Percentiles rank a stretch among this genome's conserved stretches.
Conservation (phyloP, 2,888 invertebrate genomes). For the Brachypterus glaber region DNA sequence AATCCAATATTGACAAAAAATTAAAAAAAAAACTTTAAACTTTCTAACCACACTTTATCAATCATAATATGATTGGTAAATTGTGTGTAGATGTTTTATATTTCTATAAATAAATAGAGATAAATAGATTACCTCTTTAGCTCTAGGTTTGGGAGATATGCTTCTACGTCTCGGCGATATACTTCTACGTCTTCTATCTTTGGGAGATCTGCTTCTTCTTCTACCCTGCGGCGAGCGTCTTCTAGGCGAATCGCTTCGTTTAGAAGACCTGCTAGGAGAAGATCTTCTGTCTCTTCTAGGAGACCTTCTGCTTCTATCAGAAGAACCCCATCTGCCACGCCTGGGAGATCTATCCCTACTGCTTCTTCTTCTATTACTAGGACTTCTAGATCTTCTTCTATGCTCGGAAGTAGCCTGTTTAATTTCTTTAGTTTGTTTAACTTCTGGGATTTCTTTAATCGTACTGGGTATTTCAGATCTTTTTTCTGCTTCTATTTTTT, state of each 20-base stretch:
- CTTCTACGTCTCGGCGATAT: slow-evolving; percentile 7
- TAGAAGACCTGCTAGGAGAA: slow-evolving; percentile 6
- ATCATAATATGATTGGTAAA: too few relatives aligned
- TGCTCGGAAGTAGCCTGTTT: slow-evolving; percentile 9
- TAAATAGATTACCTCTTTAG: background rate
- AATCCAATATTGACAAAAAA: too few relatives aligned
- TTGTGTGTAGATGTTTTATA: too few relatives aligned
- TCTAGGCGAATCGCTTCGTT: slow-evolving; percentile 4
- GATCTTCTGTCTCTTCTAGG: slow-evolving; percentile 8
- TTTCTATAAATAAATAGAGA: slow-evolving; percentile 3
- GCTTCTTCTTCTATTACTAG: too few relatives aligned
- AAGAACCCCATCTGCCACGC: slow-evolving; percentile 11
- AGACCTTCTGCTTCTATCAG: slow-evolving; percentile 10
- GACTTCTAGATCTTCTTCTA: slow-evolving; percentile 12
- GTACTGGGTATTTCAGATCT: slow-evolving; percentile 8
- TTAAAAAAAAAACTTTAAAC: too few relatives aligned
- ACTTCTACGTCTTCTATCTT: slow-evolving; percentile 9
- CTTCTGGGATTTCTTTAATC: slow-evolving; percentile 1
- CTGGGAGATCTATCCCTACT: slow-evolving; percentile 8
- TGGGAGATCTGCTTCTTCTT: slow-evolving; percentile 21
- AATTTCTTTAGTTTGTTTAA: slow-evolving; percentile 10
- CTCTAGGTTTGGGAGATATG: background rate
- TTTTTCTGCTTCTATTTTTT: slow-evolving; percentile 8
- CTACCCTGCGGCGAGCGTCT: slow-evolving; percentile 13
- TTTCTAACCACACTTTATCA: too few relatives aligned